Percentiles rank a stretch among this genome's conserved stretches.
Conservation (phyloP, 2,888 invertebrate species). For the Amphipoea oculea region DNA sequence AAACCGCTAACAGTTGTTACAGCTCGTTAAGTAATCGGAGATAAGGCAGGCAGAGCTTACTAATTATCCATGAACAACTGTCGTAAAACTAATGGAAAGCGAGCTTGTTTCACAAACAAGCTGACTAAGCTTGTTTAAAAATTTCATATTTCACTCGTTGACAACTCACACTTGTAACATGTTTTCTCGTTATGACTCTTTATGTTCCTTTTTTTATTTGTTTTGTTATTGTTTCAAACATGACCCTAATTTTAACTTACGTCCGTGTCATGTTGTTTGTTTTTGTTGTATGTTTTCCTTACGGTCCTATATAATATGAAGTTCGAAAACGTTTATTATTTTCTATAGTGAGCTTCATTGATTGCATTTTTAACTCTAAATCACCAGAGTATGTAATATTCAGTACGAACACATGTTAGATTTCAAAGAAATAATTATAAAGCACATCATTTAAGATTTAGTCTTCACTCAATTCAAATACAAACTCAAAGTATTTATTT, state of each 20-base stretch:
- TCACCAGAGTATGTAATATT: not conserved
- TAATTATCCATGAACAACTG: slow-evolving; percentile 44
- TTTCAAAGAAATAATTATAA: slow-evolving; percentile 1
- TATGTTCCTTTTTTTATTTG: slow-evolving; percentile 26
- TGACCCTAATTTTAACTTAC: slow-evolving; percentile 26
- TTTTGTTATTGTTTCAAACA: slow-evolving; percentile 34
- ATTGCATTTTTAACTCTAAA: not conserved
- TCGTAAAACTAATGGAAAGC: slow-evolving; percentile 56
- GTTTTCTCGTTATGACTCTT: slow-evolving; percentile 34
- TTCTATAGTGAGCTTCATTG: not conserved
- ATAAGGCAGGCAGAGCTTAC: slow-evolving; percentile 43
- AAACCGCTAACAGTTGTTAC: slow-evolving; percentile 28
- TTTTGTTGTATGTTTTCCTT: not conserved
- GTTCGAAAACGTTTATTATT: not conserved
- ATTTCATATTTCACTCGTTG: slow-evolving; percentile 33
- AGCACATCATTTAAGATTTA: not conserved
- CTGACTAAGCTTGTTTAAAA: slow-evolving; percentile 41
- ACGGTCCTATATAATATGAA: not conserved
- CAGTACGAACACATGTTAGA: not conserved
- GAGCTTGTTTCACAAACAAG: slow-evolving; percentile 24
- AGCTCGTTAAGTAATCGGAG: slow-evolving; percentile 55
- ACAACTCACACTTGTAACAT: slow-evolving; percentile 21
- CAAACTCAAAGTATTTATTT: not conserved
- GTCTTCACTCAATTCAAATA: not conserved
- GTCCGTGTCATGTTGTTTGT: not conserved